A percentile compares a stretch with the other conserved stretches of the same genome.
Evolutionary conservation across 2,113 vertebrate genomes (phyloP).

Genomic region (Myiozetetes cayanensis): DNA sequence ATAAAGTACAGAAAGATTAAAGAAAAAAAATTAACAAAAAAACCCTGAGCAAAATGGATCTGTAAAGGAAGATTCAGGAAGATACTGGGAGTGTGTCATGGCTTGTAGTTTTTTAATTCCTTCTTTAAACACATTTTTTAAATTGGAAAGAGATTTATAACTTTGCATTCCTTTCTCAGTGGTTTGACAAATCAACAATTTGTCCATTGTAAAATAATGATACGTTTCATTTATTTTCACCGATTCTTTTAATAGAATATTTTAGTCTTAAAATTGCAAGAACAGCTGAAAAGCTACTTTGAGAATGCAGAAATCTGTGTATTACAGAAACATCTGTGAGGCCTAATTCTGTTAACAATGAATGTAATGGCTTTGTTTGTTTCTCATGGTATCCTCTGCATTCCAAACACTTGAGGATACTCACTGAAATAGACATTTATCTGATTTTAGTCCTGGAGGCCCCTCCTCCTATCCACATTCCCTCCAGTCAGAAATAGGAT

Average conservation of each 20-base stretch:
- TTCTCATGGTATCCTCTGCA: not conserved
- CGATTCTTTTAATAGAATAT: conserved; percentile 75
- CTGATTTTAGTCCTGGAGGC: not conserved
- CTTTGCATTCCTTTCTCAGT: conserved; percentile 55
- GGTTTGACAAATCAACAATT: conserved; percentile 73
- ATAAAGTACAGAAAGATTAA: not conserved
- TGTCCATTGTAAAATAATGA: conserved; percentile 74
- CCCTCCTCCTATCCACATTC: not conserved
- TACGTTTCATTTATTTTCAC: conserved; percentile 77
- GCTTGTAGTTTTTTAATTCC: not conserved
- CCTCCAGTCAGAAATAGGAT: not conserved
- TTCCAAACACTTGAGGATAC: not conserved
- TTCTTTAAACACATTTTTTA: conserved; percentile 53
- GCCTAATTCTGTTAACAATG: conserved; percentile 39
- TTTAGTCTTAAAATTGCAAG: conserved; percentile 71
- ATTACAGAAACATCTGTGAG: conserved; percentile 55
- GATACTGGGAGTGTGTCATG: not conserved
- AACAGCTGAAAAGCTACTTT: conserved; percentile 66
- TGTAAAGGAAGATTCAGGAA: conserved; percentile 41
- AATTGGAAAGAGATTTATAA: conserved; percentile 53
- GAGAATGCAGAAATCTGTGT: conserved; percentile 45
- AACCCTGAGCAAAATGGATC: not conserved
- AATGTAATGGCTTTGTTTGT: conserved; percentile 38
- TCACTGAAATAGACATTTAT: not conserved
- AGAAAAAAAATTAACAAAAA: not conserved